Conservation (phyloP, 2,797 vertebrate genomes). For the Chelon labrosus region DNA sequence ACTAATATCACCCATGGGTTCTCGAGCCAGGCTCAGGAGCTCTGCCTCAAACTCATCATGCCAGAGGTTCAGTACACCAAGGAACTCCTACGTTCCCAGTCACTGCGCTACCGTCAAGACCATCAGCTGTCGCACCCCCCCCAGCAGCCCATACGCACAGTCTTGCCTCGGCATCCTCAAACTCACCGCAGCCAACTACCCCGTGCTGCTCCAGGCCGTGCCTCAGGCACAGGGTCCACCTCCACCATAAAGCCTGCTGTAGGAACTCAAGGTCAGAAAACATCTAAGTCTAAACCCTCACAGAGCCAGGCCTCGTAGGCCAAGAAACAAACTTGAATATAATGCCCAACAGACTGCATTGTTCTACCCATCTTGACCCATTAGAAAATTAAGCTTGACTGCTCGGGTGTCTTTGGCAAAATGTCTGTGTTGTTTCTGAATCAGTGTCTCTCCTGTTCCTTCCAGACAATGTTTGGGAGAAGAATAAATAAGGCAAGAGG, state of each 20-base stretch:
- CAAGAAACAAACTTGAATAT: constrained; percentile 25
- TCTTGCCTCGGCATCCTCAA: constrained; percentile 49
- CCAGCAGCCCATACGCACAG: constrained; percentile 45
- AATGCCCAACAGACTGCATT: constrained; percentile 59
- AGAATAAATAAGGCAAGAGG: constrained; percentile 12
- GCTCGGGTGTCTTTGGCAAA: constrained; percentile 12
- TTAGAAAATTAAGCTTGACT: neutral
- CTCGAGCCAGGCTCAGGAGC: constrained; percentile 71
- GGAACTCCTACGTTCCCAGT: constrained; percentile 85
- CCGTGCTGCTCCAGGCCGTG: constrained; percentile 17
- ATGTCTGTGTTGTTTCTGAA: constrained; percentile 22
- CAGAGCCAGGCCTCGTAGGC: constrained; percentile 44
- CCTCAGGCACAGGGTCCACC: constrained; percentile 46
- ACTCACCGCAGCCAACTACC: constrained; percentile 41
- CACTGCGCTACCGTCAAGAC: constrained; percentile 71
- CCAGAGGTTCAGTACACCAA: constrained; percentile 88
- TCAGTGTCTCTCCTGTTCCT: constrained; percentile 12
- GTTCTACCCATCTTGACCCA: constrained; percentile 23
- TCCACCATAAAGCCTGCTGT: constrained; percentile 41
- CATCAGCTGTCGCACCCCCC: constrained; percentile 46
- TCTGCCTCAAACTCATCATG: constrained; percentile 89
- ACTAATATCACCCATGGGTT: constrained; percentile 68
- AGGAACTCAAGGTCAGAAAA: constrained; percentile 35
- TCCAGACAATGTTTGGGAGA: constrained; percentile 15
- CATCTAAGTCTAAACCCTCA: constrained; percentile 31